A percentile compares a stretch with the other conserved stretches of the same genome.
These are phyloP conservation scores for Greenwoodochromis staneri DNA, from an alignment of 2,113 vertebrate species.

Conservation along the genomic window DNA sequence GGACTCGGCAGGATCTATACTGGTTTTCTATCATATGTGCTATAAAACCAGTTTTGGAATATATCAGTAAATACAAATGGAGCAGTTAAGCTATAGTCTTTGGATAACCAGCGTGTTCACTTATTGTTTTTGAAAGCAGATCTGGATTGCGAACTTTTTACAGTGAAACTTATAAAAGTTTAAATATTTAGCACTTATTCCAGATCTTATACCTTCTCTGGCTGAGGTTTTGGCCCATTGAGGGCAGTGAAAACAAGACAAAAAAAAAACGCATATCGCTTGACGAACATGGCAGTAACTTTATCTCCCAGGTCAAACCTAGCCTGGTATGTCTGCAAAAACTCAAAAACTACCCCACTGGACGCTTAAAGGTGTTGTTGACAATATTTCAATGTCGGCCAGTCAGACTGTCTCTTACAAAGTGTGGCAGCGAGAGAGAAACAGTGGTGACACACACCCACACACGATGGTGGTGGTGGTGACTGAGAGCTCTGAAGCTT, in stretches of 20 bases:
- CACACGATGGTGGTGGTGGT: background rate
- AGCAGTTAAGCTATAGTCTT: background rate
- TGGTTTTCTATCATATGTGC: background rate
- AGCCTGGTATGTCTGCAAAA: background rate
- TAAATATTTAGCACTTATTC: background rate
- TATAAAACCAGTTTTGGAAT: background rate
- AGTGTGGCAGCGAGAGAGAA: background rate
- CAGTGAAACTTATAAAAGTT: background rate
- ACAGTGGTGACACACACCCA: background rate
- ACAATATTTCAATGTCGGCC: background rate
- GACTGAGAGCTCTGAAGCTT: background rate
- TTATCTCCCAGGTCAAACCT: background rate
- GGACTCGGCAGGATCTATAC: background rate
- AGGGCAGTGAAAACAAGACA: background rate
- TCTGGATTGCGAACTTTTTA: background rate
- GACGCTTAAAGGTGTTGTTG: fast-evolving
- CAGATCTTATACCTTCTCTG: background rate
- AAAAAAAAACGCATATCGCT: background rate
- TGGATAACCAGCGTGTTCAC: background rate
- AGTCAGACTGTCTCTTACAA: background rate
- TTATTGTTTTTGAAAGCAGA: background rate
- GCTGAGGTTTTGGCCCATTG: background rate
- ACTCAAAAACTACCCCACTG: background rate
- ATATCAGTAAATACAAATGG: background rate
- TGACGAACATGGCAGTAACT: background rate